Evolutionary conservation across 1,140 invertebrate species (phyloP), one percentile per base, ranked within the genome.

Genomic region (Marisa cornuarietis): DNA sequence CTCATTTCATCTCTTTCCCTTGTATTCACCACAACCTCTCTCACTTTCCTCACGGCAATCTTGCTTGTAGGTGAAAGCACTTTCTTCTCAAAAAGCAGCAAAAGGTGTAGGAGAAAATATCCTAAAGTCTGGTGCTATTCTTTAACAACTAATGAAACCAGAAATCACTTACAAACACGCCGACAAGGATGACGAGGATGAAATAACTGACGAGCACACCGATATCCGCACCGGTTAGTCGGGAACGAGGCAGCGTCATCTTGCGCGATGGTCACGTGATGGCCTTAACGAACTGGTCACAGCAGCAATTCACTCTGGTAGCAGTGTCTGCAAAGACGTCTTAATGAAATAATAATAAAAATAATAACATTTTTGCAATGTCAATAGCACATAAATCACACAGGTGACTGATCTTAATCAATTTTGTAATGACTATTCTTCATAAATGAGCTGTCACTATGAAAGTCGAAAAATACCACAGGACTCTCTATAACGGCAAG

Each of bases 151-250:
- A 20, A 18, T 4, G 62, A 1, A 18, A 4, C 22, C 26, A 20
- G 31, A 26, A 10, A 68, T 24, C 71, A 88, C 89, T 88, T 85
- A 91, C 90, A 82, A 87, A 88, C 6, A 87, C 71, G 42, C 90
- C 90, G 18, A 90, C 85, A 18, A 81, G 81, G n/a, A 91, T 76
- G 31, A 91, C 83, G 52, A 86, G 78, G 11, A 86, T 79, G 76
- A 91, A 91, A 83, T 91, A 91, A 13, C 83, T 77, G 16, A 85
- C 83, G 14, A 91, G 86, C 14, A 91, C 89, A 42, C 87, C 85
- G 18, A 89, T 82, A 79, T 91, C 90, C 8, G 83, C 77, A 2
- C 68, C 77, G 14, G 73, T 82, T 16, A 88, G 66, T 26, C 54
- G 42, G 16, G 76, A 26, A 52, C 63, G n/a, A 31, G 63, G 62